These are phyloP conservation scores for Poeciliopsis presidionis DNA, from an alignment of 2,797 vertebrate species.

Conservation along the genomic window DNA sequence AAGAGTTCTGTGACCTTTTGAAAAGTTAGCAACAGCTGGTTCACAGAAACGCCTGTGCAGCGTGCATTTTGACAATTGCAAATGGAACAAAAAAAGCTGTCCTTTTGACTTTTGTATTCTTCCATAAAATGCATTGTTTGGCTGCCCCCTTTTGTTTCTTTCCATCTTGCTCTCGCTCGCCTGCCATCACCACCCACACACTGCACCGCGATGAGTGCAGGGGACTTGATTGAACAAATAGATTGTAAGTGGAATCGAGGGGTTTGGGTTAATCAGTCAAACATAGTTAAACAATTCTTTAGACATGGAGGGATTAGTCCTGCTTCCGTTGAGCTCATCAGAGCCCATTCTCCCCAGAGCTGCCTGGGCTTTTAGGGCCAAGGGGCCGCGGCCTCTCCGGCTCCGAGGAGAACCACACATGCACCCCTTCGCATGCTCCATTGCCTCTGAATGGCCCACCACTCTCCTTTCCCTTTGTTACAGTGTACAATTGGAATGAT, in stretches of 20 bases:
- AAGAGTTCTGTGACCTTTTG: constrained; percentile 71
- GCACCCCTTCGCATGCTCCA: constrained; percentile 72
- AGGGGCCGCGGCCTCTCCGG: constrained; percentile 71
- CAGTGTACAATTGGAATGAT: constrained; percentile 73
- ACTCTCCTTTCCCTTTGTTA: constrained; percentile 73
- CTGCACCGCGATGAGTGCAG: constrained; percentile 54
- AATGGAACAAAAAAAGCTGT: constrained; percentile 56
- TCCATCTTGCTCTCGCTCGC: constrained; percentile 28
- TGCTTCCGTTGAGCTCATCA: constrained; percentile 73
- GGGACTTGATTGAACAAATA: constrained; percentile 74
- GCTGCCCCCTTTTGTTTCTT: constrained; percentile 41
- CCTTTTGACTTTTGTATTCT: constrained; percentile 59
- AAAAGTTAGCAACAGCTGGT: constrained; percentile 69
- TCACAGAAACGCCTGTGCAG: constrained; percentile 41
- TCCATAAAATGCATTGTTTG: constrained; percentile 59
- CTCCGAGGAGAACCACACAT: constrained; percentile 70
- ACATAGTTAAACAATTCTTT: constrained; percentile 78
- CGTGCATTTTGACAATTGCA: constrained; percentile 62
- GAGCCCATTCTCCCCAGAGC: constrained; percentile 68
- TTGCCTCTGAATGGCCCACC: constrained; percentile 73
- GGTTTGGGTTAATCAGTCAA: constrained; percentile 80
- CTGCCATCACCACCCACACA: constrained; percentile 58
- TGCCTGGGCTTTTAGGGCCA: constrained; percentile 68
- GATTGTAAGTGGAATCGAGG: constrained; percentile 72
- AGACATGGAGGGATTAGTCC: constrained; percentile 80